Evolutionary conservation across 2,113 vertebrate genomes (phyloP).

Genomic region (Apeltes quadracus): DNA sequence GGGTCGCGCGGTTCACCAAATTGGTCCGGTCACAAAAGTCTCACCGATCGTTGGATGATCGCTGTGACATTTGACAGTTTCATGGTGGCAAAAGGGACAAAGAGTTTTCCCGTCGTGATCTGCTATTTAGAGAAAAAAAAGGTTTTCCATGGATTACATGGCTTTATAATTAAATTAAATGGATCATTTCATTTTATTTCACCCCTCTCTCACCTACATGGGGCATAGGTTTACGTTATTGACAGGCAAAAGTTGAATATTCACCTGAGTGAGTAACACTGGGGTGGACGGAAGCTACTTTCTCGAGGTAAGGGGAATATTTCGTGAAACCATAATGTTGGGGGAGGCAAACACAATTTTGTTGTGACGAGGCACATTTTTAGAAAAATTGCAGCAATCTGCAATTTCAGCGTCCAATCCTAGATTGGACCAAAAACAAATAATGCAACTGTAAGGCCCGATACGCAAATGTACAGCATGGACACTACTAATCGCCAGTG

Average conservation of each 20-base stretch:
- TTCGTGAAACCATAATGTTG: constrained; percentile 16
- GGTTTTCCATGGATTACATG: too few relatives aligned
- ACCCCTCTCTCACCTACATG: background rate
- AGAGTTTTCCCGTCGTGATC: background rate
- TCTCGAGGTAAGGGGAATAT: constrained; percentile 15
- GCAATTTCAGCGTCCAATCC: constrained; percentile 15
- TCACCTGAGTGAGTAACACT: constrained; percentile 13
- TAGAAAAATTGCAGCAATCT: constrained; percentile 11
- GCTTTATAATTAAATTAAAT: too few relatives aligned
- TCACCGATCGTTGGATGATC: background rate
- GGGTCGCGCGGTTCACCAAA: background rate
- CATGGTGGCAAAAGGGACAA: background rate
- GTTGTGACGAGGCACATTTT: constrained; percentile 9
- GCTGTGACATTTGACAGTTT: background rate
- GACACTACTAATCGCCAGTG: constrained; percentile 31
- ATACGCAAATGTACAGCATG: constrained; percentile 14
- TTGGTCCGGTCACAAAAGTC: background rate
- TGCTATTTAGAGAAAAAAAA: too few relatives aligned
- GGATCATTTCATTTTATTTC: too few relatives aligned
- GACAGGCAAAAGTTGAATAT: constrained; percentile 2
- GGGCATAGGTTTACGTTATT: constrained; percentile 15
- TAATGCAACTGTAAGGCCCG: background rate
- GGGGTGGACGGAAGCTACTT: constrained; percentile 10
- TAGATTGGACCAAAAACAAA: constrained; percentile 21
- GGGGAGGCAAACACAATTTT: constrained; percentile 6